A percentile compares a stretch with the other conserved stretches of the same genome.
Evolutionary conservation across 2,797 vertebrate genomes (phyloP).

Genomic region (Monodelphis domestica): DNA sequence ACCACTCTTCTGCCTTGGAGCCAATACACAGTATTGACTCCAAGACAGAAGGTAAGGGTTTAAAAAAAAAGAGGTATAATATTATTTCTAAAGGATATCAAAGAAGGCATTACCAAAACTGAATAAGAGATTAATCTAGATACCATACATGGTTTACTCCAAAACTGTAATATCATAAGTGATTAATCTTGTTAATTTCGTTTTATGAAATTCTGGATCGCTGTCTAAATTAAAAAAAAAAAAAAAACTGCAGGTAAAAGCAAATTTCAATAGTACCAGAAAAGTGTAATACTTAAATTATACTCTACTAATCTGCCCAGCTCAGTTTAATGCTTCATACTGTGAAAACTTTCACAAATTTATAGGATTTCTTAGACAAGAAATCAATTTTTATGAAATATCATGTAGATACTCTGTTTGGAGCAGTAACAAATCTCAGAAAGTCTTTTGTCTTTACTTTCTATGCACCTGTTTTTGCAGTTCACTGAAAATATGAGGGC

Average conservation of each 20-base stretch:
- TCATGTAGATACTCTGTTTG: neutral
- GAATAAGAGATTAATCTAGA: fast-evolving
- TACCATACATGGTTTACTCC: neutral
- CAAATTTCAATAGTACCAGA: neutral
- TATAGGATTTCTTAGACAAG: neutral
- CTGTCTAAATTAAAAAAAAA: neutral
- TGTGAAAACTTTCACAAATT: neutral
- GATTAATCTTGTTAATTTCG: neutral
- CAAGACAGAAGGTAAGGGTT: too few relatives aligned
- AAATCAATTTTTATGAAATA: neutral
- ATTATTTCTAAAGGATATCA: neutral
- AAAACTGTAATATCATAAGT: neutral
- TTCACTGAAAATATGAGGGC: neutral
- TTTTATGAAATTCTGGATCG: neutral
- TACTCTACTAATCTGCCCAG: neutral
- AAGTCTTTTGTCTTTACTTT: neutral
- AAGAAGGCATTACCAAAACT: neutral
- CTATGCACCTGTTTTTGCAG: neutral
- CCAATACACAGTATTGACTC: too few relatives aligned
- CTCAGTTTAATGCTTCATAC: neutral
- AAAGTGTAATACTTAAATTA: neutral
- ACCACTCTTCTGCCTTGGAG: too few relatives aligned
- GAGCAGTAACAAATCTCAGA: neutral
- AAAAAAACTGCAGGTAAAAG: neutral
- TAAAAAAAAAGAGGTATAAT: too few relatives aligned